Evolutionary conservation across 2,888 invertebrate genomes (phyloP), one percentile per base, ranked within the genome.

Genomic region (Quadriops clusia): DNA sequence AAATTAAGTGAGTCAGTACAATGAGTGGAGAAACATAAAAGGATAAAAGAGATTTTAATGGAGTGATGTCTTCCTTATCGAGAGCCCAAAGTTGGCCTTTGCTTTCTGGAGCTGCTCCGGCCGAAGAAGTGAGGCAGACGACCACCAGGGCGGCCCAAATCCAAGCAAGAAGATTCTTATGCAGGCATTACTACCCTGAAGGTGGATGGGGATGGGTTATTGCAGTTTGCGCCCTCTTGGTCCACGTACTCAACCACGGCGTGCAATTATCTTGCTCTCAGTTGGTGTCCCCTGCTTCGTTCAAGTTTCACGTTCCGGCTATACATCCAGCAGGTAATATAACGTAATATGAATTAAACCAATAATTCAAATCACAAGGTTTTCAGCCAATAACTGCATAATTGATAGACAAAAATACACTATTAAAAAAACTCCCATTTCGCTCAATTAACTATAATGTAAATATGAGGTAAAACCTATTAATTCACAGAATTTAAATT

Each of bases 121-220:
- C 65, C 59, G 68, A 69, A 47, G 68, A 69, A 45, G 65, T 45
- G 41, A 22, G 18, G 8, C 51, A 48, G 34, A 40, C 47, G 11
- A 45, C 50, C 23, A 45, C 53, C 32, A 51, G 49, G 40, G 47
- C 50, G 12, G 49, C 49, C 24, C 66, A 72, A 38, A 68, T 74
- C 22, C 70, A 74, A 23, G 75, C 76, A 1, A 67, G 75, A 6
- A 64, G 75, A 29, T 68, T 77, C 24, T 65, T 79, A 24, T 74
- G 75, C 33, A 67, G 78, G 17, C 78, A 85, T 45, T 84, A 85
- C 62, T 85, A 85, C 58, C 84, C 85, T 3, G 86, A 86, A 63
- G 84, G 84, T 3, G 84, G 84, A 8, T 86, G 85, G 85, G 85
- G 86, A 9, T 86, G 82, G 81, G 72, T 83, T 28, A 71, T 86